Conservation (phyloP, 2,888 invertebrate genomes). For the Cephalotes varians region DNA sequence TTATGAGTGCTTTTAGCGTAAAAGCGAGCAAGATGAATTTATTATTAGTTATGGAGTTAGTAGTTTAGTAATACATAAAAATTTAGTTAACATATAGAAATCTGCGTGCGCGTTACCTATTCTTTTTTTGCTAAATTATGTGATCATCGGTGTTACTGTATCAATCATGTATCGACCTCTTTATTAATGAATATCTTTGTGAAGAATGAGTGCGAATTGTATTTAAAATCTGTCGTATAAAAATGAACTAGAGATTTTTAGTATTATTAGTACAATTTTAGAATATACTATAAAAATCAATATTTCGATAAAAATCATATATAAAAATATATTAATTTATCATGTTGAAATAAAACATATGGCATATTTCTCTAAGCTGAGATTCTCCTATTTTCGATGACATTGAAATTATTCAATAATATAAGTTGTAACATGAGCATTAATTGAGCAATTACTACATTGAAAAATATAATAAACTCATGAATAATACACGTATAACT, state of each 20-base stretch:
- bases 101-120: not conserved
- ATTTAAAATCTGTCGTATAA: not conserved
- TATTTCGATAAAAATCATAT: no score
- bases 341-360: not conserved
- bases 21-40: not conserved
- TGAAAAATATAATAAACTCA: not conserved
- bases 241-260: not conserved
- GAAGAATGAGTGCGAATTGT: not conserved
- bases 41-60: not conserved
- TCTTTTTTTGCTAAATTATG: slow-evolving; percentile 13
- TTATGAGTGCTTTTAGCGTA: not conserved
- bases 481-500: not conserved
- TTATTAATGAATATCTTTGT: not conserved
- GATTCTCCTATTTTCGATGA: not conserved
- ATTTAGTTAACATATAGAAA: no score
- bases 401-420: not conserved
- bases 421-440: not conserved
- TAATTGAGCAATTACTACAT: not conserved
- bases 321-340: slow-evolving; percentile 8
- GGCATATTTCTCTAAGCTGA: not conserved
- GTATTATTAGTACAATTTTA: not conserved
- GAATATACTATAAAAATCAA: not conserved
- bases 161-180: slow-evolving; percentile 36
- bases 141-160: not conserved
- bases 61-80: not conserved